Evolutionary conservation across 2,888 invertebrate genomes (phyloP).

Genomic region (Nomada fabriciana): DNA sequence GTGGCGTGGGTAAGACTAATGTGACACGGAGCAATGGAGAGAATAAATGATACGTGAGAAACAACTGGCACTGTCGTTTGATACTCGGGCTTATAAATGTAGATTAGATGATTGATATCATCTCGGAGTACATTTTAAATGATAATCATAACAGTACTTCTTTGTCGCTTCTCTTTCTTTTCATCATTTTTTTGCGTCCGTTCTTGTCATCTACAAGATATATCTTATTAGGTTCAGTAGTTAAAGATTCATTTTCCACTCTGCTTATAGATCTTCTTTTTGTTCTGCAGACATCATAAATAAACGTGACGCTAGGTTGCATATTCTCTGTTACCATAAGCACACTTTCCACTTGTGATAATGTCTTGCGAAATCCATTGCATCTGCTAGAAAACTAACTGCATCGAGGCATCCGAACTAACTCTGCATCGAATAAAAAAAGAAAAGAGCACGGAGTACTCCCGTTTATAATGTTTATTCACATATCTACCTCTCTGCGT

Average conservation of each 20-base stretch:
- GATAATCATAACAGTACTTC: too few relatives aligned
- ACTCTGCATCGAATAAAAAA: neutral
- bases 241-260: slow-evolving; percentile 24
- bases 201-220: neutral
- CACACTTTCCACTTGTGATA: slow-evolving; percentile 30
- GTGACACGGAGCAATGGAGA: slow-evolving; percentile 41
- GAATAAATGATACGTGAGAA: slow-evolving; percentile 41
- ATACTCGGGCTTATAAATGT: slow-evolving; percentile 3
- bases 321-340: slow-evolving; percentile 13
- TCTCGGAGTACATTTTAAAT: neutral
- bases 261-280: neutral
- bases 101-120: slow-evolving; percentile 1
- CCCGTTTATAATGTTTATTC: neutral
- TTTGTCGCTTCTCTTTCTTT: neutral
- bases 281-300: neutral
- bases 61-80: slow-evolving; percentile 26
- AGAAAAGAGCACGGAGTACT: neutral
- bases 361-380: neutral
- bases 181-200: neutral
- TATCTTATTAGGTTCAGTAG: slow-evolving; percentile 17
- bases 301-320: neutral
- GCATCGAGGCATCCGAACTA: slow-evolving; percentile 8
- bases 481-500: too few relatives aligned
- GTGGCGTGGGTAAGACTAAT: slow-evolving; percentile 48
- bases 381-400: slow-evolving; percentile 24